These are phyloP conservation scores for Eueides isabella DNA, from an alignment of 1,140 invertebrate species.

Conservation along the genomic window DNA sequence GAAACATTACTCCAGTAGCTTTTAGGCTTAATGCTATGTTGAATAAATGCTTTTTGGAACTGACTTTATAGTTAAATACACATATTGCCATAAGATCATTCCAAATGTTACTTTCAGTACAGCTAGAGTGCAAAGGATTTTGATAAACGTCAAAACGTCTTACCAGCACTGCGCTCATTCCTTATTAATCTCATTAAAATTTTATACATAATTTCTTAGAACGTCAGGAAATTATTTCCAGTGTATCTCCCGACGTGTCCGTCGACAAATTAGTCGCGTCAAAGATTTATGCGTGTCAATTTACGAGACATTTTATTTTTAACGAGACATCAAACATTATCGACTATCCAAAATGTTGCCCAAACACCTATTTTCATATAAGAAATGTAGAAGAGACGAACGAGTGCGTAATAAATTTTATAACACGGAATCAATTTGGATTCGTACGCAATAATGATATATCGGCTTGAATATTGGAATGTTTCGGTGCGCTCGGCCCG, in stretches of 20 bases:
- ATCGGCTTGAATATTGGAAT: slow-evolving; percentile 79
- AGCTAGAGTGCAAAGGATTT: background rate
- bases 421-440: slow-evolving; percentile 76
- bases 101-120: slow-evolving; percentile 10
- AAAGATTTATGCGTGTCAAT: slow-evolving; percentile 75
- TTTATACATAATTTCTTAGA: slow-evolving; percentile 64
- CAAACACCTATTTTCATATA: slow-evolving; percentile 79
- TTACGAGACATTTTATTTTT: slow-evolving; percentile 76
- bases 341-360: slow-evolving; percentile 65
- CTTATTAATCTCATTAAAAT: slow-evolving; percentile 70
- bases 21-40: slow-evolving; percentile 47
- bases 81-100: background rate
- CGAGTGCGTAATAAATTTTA: slow-evolving; percentile 81
- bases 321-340: slow-evolving; percentile 81
- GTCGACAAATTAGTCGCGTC: slow-evolving; percentile 75
- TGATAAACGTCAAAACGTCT: background rate
- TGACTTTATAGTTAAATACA: background rate
- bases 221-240: slow-evolving; percentile 71
- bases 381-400: slow-evolving; percentile 75
- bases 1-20: slow-evolving; percentile 55
- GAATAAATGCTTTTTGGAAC: slow-evolving; percentile 39
- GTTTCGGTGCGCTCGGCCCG: slow-evolving; percentile 74
- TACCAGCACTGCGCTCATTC: slow-evolving; percentile 28
- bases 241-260: slow-evolving; percentile 65
- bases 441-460: slow-evolving; percentile 81